Evolutionary conservation across 2,113 vertebrate genomes (phyloP).

Genomic region (Rhinolophus ferrumequinum): DNA sequence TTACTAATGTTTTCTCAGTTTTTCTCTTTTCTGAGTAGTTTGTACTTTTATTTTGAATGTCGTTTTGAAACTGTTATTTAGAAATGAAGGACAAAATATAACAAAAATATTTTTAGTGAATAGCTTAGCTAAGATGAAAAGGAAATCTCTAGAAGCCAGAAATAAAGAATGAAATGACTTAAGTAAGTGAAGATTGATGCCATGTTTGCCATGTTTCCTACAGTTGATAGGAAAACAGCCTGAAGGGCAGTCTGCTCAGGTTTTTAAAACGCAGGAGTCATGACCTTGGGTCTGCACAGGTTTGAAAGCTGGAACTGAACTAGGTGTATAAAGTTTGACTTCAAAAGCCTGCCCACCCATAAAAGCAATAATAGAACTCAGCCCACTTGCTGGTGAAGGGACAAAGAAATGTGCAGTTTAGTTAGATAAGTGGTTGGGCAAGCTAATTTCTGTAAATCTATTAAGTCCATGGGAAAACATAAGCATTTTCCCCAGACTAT

Average conservation of each 20-base stretch:
- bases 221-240: background rate
- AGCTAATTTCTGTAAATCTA: background rate
- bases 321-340: background rate
- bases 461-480: background rate
- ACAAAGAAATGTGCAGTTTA: background rate
- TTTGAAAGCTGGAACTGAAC: background rate
- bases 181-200: background rate
- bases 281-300: background rate
- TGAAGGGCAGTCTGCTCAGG: background rate
- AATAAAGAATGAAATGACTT: background rate
- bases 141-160: background rate
- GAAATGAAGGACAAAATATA: conserved; percentile 28
- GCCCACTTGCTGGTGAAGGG: background rate
- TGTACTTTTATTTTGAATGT: background rate
- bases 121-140: background rate
- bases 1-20: conserved; percentile 26
- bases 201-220: background rate
- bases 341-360: background rate
- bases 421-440: background rate
- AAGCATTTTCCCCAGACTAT: background rate
- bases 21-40: background rate
- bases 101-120: conserved; percentile 27
- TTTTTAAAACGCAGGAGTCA: background rate
- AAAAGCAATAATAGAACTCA: background rate
- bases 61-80: background rate